phyloP scores from a whole-genome alignment of 2,113 vertebrate genomes.

The Petromus typicus region DNA sequence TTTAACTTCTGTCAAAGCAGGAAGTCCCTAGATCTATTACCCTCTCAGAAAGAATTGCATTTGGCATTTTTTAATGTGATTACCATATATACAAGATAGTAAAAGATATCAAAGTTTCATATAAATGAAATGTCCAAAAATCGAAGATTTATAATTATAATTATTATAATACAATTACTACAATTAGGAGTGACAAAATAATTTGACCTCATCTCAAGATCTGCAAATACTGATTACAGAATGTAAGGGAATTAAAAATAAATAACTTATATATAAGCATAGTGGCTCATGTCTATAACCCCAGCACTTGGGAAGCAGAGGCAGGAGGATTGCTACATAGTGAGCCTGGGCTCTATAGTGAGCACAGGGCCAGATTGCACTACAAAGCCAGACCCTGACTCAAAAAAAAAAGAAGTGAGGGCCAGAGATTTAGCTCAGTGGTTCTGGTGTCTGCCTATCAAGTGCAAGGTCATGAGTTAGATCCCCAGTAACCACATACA shows the following conservation, averaged over 20 bases:
- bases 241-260: neutral
- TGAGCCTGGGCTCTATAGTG: too few species aligned
- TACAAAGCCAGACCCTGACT: too few species aligned
- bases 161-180: neutral
- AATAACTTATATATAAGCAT: neutral
- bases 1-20: neutral
- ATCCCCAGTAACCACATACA: too few species aligned
- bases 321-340: too few species aligned
- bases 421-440: too few species aligned
- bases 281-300: too few species aligned
- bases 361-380: too few species aligned
- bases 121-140: neutral
- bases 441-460: too few species aligned
- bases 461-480: too few species aligned
- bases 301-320: too few species aligned
- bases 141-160: conserved; percentile 12
- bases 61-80: neutral
- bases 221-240: conserved; percentile 10
- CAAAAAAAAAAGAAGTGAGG: too few species aligned
- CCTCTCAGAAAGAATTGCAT: neutral
- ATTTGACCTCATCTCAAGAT: neutral
- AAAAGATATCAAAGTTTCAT: conserved; percentile 22
- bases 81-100: neutral
- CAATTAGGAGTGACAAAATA: conserved; percentile 12
- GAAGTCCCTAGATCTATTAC: neutral